Base-by-base conservation (phyloP, 2,888 invertebrate genomes). In the Sminthurinus aureus region DNA sequence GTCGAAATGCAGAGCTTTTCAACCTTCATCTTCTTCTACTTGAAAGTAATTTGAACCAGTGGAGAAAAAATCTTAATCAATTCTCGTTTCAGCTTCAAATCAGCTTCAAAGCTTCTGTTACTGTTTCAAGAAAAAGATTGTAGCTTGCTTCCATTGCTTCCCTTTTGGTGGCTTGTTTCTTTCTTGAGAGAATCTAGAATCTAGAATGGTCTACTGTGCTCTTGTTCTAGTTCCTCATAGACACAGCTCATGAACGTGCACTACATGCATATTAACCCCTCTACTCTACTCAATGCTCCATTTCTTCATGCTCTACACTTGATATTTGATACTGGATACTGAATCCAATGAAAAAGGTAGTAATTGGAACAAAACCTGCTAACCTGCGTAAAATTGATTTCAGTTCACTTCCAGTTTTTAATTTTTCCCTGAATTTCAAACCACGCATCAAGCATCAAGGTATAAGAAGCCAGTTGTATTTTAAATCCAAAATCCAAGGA, bases 11-110 rank as follows among this genome's bases (percentile, higher is more conserved):
- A 76, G 77, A 75, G 82, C 38, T 77, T 76, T 82, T 82, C 77
- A 51, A 77, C 9, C 26, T 24, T 12, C 11, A 22, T 15, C 71
- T 26, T 15, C 71, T 26, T 67, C 51, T 82, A 20, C 51, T 67
- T 76, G 77, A 52, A 75, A 76, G 82, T 82, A 82, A 82, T 82
- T 82, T 69, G 50, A 74, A 64, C 69, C 71, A 71, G 51, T 20
- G 75, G 81, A 38, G 77, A 69, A 82, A 81, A 81, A 82, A 82
- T 82, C 82, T 82, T 82, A 82, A 82, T 82, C 82, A 82, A 82
- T 82, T 76, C 64, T 73, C 58, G 9, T 3, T 58, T 0, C 9
- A 58, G 4, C 9, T 15, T 58, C 4, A n/a, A n/a, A n/a, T n/a
- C n/a, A n/a, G n/a, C n/a, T n/a, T n/a, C n/a, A n/a, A n/a, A n/a